Base-by-base conservation (phyloP, 1,140 invertebrate genomes). In the Aporrectodea caliginosa region DNA sequence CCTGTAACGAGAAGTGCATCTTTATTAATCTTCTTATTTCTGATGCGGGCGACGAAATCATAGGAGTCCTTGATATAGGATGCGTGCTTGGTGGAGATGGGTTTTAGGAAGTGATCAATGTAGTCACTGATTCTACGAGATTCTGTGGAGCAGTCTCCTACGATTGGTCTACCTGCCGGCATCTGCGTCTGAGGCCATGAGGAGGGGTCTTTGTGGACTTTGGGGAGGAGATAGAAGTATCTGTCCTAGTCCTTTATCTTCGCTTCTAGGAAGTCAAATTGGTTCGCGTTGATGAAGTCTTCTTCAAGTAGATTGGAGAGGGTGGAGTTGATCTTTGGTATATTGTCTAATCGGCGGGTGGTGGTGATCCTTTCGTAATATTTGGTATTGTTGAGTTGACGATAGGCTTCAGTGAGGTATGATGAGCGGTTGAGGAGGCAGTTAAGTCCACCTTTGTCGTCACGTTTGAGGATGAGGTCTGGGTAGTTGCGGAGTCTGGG, bases 191-290 rank as follows among this genome's bases (percentile, higher is more conserved):
- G 2, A n/a, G 43, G 30, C 76, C 76, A 78, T 32, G 16, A 31
- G 2, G n/a, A 1, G 2, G 16, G 12, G 1, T 22, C 22, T 34
- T 78, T 78, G 29, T 78, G 76, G 31, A 78, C 69, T 78, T 78
- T 78, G 1, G 76, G 76, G 16, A 78, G 31, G 27, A 75, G n/a
- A 35, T 75, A 75, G n/a, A 75, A 75, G n/a, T 58, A 29, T 35
- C 74, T 75, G 1, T 1, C 27, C 27, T 22, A 1, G 33, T 6
- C 32, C 16, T 1, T 1, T 1, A 2, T 1, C 16, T 2, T 31
- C 1, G 32, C 16, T 1, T 22, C 14, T 16, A 75, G 35, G 33
- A 1, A 35, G 6, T 75, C 35, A n/a, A 1, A 27, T 22, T 34
- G 2, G 16, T 75, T 75, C 1, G 33, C 1, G 1, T 1, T 2